Evolutionary conservation across 2,113 vertebrate genomes (phyloP).

Genomic region (Silurus asotus): DNA sequence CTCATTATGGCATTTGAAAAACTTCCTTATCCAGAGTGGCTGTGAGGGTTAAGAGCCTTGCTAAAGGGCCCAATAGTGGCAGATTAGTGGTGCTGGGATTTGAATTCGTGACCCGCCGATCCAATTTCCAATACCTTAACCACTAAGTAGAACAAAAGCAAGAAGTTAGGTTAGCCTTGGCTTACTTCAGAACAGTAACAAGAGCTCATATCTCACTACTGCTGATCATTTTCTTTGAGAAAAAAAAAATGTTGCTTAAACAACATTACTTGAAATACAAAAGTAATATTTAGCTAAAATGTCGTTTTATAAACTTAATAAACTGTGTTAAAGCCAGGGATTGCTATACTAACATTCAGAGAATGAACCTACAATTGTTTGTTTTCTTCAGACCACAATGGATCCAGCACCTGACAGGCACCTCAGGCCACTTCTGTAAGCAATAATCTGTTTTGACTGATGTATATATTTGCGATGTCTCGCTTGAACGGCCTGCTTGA

Average conservation of each 20-base stretch:
- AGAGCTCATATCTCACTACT: not conserved
- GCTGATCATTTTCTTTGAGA: not conserved
- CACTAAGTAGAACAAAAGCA: not conserved
- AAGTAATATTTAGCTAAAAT: not conserved
- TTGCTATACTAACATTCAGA: not conserved
- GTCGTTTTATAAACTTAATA: not conserved
- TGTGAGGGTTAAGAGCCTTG: too few relatives aligned
- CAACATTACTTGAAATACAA: not conserved
- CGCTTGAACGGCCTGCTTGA: constrained; percentile 2
- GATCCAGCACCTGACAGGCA: not conserved
- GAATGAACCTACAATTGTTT: not conserved
- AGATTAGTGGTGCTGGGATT: too few relatives aligned
- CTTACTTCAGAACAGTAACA: not conserved
- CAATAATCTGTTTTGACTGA: constrained; percentile 19
- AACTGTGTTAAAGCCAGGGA: not conserved
- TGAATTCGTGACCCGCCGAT: too few relatives aligned
- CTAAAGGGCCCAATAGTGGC: too few relatives aligned
- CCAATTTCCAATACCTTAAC: too few relatives aligned
- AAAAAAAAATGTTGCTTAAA: not conserved
- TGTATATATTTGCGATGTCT: constrained; percentile 17
- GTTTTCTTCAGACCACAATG: not conserved
- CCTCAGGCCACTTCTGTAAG: not conserved
- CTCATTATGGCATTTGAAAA: too few relatives aligned
- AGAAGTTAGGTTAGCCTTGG: too few relatives aligned
- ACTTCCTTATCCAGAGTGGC: too few relatives aligned